phyloP scores from a whole-genome alignment of 2,113 vertebrate species.

The Tupaia tana region DNA sequence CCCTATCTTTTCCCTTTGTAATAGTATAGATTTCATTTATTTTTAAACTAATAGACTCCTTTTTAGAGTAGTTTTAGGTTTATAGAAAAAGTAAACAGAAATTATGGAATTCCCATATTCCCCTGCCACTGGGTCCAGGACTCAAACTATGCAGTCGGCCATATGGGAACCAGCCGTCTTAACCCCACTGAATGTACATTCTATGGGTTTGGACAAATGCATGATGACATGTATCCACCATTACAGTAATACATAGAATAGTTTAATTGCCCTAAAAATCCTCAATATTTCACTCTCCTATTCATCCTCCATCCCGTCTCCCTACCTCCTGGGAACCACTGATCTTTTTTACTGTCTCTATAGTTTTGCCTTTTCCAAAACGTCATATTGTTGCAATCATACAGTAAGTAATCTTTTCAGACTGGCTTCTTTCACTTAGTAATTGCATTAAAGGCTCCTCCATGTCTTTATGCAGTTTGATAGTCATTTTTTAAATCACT shows the following conservation, averaged over 20 bases:
- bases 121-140: too few relatives aligned
- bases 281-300: neutral
- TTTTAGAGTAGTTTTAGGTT: conserved; percentile 7
- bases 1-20: conserved; percentile 12
- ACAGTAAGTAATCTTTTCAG: conserved; percentile 36
- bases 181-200: neutral
- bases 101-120: neutral
- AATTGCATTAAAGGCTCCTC: conserved; percentile 17
- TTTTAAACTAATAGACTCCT: neutral
- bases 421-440: conserved; percentile 32
- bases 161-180: too few relatives aligned
- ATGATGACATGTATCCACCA: neutral
- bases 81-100: conserved; percentile 40
- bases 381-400: neutral
- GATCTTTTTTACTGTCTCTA: conserved; percentile 27
- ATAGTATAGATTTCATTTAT: neutral
- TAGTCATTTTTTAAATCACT: conserved; percentile 20
- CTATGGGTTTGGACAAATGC: neutral
- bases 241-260: neutral
- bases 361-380: conserved; percentile 31
- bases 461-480: neutral
- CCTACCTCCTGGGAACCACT: neutral
- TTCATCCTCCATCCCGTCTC: neutral
- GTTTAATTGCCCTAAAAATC: neutral
- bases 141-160: too few relatives aligned